Evolutionary conservation across 92 coral and sea anemone species (phyloP), one percentile per base, ranked within the genome.

Genomic region (Zoanthus sansibaricus): DNA sequence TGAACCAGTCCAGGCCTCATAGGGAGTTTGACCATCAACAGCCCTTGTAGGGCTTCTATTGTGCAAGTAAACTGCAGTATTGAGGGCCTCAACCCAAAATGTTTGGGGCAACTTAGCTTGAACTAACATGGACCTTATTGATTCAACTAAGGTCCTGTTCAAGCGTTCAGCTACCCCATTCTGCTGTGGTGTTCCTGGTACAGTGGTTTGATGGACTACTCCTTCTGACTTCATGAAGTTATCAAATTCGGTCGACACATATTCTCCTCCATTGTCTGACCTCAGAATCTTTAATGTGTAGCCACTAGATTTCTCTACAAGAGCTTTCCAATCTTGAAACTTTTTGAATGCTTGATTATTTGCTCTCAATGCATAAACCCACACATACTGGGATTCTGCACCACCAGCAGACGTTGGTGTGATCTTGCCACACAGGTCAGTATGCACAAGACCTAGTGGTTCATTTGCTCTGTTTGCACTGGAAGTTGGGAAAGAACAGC

Each of bases 401-500:
- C 89, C 92, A 5, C 94, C 94, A 16, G 72, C 83, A 12, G 90
- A 87, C 79, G 84, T 90, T 31, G 93, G 71, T 52, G 75, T 90
- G 18, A 93, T 87, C 75, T 84, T 87, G 45, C 95, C 96, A 79
- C 93, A 90, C 76, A 93, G 12, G 86, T 93, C 95, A 89, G 91
- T 88, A 82, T 92, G 90, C 5, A 88, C 90, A 25, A 91, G 52
- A 12, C 87, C 89, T 6, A 88, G 90, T 51, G 91, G 89, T 32
- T 83, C 90, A 71, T 71, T 51, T 46, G 95, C 93, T 73, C 93
- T 74, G 51, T 46, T 83, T 30, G 91, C 88, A 59, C 89, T 54
- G 31, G 6, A 46, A n/a, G 20, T 85, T 54, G 96, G 95, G 31
- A 92, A 71, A 76, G 91, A 21, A 77, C 84, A 67, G 9, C 80